Evolutionary conservation across 2,888 invertebrate species (phyloP), one percentile per base, ranked within the genome.

Genomic region (Chymomyza amoena): DNA sequence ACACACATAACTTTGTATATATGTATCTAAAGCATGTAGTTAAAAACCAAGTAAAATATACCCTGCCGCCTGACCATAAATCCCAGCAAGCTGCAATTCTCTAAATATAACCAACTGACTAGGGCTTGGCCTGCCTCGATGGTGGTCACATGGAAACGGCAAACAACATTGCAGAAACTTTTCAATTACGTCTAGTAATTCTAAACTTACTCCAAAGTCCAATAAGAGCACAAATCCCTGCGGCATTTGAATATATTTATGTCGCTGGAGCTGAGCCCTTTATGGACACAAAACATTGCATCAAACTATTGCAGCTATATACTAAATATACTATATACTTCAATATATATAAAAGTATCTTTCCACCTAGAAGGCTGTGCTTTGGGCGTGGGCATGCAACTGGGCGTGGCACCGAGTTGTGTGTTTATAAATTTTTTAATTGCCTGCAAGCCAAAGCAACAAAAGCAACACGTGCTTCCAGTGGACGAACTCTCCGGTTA

Each of bases 111-210:
- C 1, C 7, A 32, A 45, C 18, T 15, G 9, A 10, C 10, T n/a
- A 4, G n/a, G 32, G 15, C 32, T 7, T 16, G 32, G 28, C 32
- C 54, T 54, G 16, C 51, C 51, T 2, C 18, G 4, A 18, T 54
- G 6, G 7, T 61, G 61, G 59, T 54, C 59, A 65, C 50, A 32
- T 59, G 16, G 18, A 54, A 67, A 73, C 66, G 51, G 73, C 73
- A 74, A 74, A 74, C 66, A 74, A 61, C 69, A 67, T 66, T 64
- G 50, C 54, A 60, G 39, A 78, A 81, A 81, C 73, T 81, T 81
- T 81, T 81, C 81, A 81, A 81, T 81, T 81, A 81, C 80, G 75
- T 81, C 75, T 69, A 71, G 71, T 81, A 75, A 81, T 81, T 81
- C 73, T 70, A 81, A 81, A 81, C 78, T 81, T 78, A 70, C 73